Conservation (phyloP, 64 coral and sea anemone species). For the Acropora tenuis region DNA sequence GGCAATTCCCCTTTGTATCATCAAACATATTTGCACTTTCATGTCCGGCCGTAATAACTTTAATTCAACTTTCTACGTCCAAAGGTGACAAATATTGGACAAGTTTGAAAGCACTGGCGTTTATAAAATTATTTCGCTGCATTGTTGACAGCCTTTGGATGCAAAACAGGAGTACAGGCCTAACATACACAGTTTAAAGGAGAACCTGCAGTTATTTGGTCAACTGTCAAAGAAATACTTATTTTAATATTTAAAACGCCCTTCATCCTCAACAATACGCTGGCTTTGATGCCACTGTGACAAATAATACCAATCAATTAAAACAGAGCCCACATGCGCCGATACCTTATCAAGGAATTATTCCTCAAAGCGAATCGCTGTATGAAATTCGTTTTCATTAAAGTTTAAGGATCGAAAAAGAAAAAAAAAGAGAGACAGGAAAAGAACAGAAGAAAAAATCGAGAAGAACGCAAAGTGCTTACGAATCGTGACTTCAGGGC, state of each 20-base stretch:
- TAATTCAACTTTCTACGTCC: background rate
- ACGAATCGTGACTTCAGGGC: background rate
- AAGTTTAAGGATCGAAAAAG: background rate
- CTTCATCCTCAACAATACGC: background rate
- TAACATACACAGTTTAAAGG: background rate
- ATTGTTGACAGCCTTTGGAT: background rate
- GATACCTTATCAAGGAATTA: background rate
- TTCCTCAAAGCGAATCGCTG: background rate
- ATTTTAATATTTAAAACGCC: conserved; percentile 12
- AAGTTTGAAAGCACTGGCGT: background rate
- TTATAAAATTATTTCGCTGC: background rate
- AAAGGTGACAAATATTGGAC: background rate
- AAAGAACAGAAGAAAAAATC: background rate
- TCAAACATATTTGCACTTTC: background rate
- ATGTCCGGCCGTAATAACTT: background rate
- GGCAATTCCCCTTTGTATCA: background rate
- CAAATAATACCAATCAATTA: conserved; percentile 14
- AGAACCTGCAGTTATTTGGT: background rate
- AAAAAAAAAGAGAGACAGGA: background rate
- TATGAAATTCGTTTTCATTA: background rate
- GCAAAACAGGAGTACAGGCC: background rate
- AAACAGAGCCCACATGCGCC: background rate
- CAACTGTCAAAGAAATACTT: background rate
- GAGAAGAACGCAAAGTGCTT: background rate
- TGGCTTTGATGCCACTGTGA: background rate